Evolutionary conservation across 2,888 invertebrate genomes (phyloP).

Genomic region (Agapetus fuscipes): DNA sequence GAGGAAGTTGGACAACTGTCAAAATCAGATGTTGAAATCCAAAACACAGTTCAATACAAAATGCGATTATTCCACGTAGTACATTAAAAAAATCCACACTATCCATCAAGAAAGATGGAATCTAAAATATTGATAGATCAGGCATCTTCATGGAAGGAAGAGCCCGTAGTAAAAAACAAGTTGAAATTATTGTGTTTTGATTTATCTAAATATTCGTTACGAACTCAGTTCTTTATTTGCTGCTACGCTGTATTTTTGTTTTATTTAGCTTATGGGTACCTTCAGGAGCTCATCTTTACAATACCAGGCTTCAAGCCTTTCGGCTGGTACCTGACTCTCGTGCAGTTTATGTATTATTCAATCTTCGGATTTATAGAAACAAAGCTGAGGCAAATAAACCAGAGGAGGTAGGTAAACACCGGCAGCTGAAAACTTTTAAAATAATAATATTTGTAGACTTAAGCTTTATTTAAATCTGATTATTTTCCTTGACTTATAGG

Average conservation of each 20-base stretch:
- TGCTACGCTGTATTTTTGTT: slow-evolving; percentile 75
- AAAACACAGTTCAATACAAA: no score
- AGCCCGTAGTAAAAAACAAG: slow-evolving; percentile 30
- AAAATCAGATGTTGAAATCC: slow-evolving; percentile 1
- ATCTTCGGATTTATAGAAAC: slow-evolving; percentile 71
- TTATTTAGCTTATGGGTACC: slow-evolving; percentile 84
- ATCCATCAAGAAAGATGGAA: slow-evolving; percentile 8
- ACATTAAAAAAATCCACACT: no score
- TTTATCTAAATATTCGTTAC: slow-evolving; percentile 53
- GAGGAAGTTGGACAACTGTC: no score
- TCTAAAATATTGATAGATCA: slow-evolving; percentile 8
- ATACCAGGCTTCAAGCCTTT: slow-evolving; percentile 81
- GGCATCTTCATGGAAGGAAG: slow-evolving; percentile 14
- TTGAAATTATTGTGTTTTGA: slow-evolving; percentile 66
- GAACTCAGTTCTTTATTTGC: slow-evolving; percentile 66
- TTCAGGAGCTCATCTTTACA: slow-evolving; percentile 86
- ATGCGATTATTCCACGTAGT: no score
- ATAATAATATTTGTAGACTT: no score
- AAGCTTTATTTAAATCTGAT: no score
- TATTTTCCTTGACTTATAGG: no score
- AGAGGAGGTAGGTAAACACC: slow-evolving; percentile 43
- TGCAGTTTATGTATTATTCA: slow-evolving; percentile 84
- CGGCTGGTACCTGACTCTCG: slow-evolving; percentile 85
- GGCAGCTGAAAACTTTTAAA: no score
- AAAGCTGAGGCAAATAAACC: slow-evolving; percentile 47